Evolutionary conservation across 2,113 vertebrate species (phyloP), one percentile per base, ranked within the genome.

Genomic region (Pseudorhombus dupliciocellatus): DNA sequence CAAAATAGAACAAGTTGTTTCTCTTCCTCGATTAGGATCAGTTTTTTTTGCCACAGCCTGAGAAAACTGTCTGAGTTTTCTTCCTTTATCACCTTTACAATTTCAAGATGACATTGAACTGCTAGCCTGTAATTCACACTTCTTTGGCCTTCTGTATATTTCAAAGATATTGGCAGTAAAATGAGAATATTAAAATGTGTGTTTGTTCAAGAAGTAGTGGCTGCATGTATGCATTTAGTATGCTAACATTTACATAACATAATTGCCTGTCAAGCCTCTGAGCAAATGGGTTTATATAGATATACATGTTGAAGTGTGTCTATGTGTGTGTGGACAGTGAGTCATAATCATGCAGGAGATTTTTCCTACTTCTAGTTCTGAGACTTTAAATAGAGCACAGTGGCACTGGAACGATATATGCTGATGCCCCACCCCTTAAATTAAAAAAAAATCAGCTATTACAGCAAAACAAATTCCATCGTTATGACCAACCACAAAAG

Each of bases 241-340:
- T 30, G 66, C 31, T n/a, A 60, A 56, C 3, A 26, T 85, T 81
- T 83, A 70, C 78, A 80, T 42, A 85, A 72, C 58, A 46, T 52
- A 50, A 24, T 15, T 42, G 54, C 68, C 52, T 53, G 30, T 75
- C 72, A 55, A 37, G 46, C 54, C 56, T 71, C 55, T 52, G 16
- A 69, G 55, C 34, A 57, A 67, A 85, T 59, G 66, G 60, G 67
- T 68, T 48, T 25, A 20, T 62, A 42, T 66, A 30, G 22, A 73
- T n/a, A 72, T 63, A 46, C 48, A 54, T 22, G 44, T 2, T 30
- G 20, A 51, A 44, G 51, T 46, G 65, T 70, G 61, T 55, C 16
- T 9, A 12, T 51, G 50, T 12, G 50, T 52, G 50, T 21, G 50
- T 24, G 9, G 21, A n/a, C 14, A 57, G 46, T 58, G 28, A 75